Base-by-base conservation (phyloP, 2,888 invertebrate genomes). In the Lycocerus yunnanus region DNA sequence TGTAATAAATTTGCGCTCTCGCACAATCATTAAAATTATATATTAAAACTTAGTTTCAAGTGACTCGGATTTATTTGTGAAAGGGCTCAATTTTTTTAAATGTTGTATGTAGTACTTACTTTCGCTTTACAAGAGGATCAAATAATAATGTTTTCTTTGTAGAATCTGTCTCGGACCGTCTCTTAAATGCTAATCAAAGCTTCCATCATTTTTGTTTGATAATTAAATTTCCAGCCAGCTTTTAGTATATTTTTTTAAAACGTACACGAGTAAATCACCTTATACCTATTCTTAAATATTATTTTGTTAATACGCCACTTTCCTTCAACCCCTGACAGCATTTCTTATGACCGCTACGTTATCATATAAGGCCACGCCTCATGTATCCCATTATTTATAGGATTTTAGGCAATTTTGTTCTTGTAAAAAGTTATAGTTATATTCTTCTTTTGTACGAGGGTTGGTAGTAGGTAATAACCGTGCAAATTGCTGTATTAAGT, bases 331-430 rank as follows among this genome's bases (percentile, higher is more conserved):
- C 68, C 15, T 76, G 73, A 71, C 73, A 69, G 73, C 69, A 76
- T 73, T 74, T 71, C 73, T 76, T 76, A 73, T 74, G 73, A 74
- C 71, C 68, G 71, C 21, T 71, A 74, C 73, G 75, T 78, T 78
- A 78, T 78, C 77, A 71, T 74, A 69, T 61, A 66, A 74, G 72
- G 71, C 73, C 70, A 71, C 75, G 77, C 74, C 75, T 73, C 71
- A 69, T 61, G 71, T 71, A 24, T 69, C 15, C 71, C 77, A 77
- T 77, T 72, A 68, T 75, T 77, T 70, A 77, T 59, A 20, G 77
- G 72, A 72, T 74, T 74, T 74, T 67, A 61, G 21, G 66, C 58
- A 15, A 66, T 66, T 71, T 69, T 59, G 21, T 18, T 59, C 59
- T 71, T 58, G 43, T 61, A 21, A 66, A 71, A 71, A 71, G 58